Base-by-base conservation (phyloP, 1,140 invertebrate genomes). In the Drosophila punjabiensis region DNA sequence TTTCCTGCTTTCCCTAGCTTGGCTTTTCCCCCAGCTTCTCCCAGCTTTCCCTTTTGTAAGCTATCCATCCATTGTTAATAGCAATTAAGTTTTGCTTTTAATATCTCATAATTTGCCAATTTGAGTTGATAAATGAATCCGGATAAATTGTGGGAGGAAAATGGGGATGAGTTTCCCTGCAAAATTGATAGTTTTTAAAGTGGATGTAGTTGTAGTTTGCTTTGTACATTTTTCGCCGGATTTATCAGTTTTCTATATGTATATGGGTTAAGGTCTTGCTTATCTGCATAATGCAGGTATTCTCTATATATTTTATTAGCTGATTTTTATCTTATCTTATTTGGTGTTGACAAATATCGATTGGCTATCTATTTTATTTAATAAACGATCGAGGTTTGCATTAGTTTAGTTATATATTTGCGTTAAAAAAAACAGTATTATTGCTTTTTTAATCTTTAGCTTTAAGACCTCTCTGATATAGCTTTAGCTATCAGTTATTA, bases 81-180 rank as follows among this genome's bases (percentile, higher is more conserved):
- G 66, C 69, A 73, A 71, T 71, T 73, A 73, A 32, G 65, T 48
- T 48, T 35, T n/a, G 35, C 43, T 39, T 70, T 59, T 73, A 70
- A 73, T 73, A 59, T 73, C 52, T 59, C 43, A 73, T 73, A 70
- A 73, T 73, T 70, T 48, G 52, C 66, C 28, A 59, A 73, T 59
- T 70, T 59, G 16, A 50, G 52, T 47, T 52, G 67, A 66, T 41
- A 53, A 70, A 66, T 52, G 47, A 70, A 53, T 37, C 4, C 24
- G 18, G 14, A 50, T 28, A 33, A 41, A 6, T 24, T 28, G 48
- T 8, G n/a, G 33, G 48, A 11, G 33, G 8, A 33, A 4, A 11
- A n/a, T n/a, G 52, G 14, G 48, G 18, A 33, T 50, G n/a, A 28
- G 16, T 58, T 63, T 58, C 10, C 5, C 13, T n/a, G 24, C 24